A percentile compares a stretch with the other conserved stretches of the same genome.
Evolutionary conservation across 2,113 vertebrate genomes (phyloP).

Genomic region (Rousettus leschenaultii): DNA sequence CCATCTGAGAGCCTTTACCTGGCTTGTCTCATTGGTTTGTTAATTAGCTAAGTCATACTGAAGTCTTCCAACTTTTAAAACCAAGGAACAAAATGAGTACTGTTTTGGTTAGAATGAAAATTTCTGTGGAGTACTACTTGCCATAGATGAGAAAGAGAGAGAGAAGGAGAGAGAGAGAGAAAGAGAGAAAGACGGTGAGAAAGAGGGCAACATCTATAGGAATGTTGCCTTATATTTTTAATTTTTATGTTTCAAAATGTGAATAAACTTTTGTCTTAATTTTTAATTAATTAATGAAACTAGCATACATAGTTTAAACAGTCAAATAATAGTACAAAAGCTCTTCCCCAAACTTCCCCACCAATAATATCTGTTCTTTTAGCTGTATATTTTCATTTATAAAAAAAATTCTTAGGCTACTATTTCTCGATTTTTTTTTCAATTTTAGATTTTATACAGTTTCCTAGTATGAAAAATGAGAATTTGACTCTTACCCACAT

Average conservation of each 20-base stretch:
- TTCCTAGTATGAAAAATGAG: not conserved
- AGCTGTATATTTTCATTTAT: not conserved
- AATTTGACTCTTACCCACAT: not conserved
- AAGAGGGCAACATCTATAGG: not conserved
- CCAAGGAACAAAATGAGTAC: not conserved
- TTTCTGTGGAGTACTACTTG: not conserved
- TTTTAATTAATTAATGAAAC: not conserved
- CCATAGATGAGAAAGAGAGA: not conserved
- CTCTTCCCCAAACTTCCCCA: not conserved
- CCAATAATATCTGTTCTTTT: not conserved
- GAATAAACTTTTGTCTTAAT: not conserved
- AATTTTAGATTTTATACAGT: not conserved
- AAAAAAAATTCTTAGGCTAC: not conserved
- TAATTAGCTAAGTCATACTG: not conserved
- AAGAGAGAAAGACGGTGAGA: not conserved
- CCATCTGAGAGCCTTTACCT: not conserved
- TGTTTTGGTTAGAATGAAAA: not conserved
- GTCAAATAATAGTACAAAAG: not conserved
- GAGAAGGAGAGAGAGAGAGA: not conserved
- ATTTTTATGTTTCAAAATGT: slow-evolving; percentile 4
- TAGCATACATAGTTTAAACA: not conserved
- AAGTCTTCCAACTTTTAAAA: not conserved
- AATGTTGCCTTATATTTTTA: not conserved
- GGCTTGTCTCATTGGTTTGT: not conserved
- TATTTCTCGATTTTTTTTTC: not conserved